These are phyloP conservation scores for Saxicola maurus DNA, from an alignment of 2,797 vertebrate species.

Conservation along the genomic window DNA sequence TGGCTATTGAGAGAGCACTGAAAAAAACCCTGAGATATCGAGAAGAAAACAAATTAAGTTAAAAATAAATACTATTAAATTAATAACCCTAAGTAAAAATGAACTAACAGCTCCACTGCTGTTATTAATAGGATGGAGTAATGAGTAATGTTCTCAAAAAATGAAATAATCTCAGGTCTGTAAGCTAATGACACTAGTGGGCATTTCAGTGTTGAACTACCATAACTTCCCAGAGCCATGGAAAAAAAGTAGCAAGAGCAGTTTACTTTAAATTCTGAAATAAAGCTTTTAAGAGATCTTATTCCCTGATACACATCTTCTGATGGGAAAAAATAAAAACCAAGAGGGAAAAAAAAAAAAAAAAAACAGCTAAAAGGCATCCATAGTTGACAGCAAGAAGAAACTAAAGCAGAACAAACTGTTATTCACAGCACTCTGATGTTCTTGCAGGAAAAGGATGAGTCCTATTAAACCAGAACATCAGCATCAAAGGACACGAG, in stretches of 20 bases:
- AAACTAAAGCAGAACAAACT: not conserved
- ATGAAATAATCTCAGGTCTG: not conserved
- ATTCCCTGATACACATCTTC: not conserved
- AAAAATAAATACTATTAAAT: not conserved
- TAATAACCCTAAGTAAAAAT: not conserved
- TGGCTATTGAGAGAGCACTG: not conserved
- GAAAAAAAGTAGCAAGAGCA: not conserved
- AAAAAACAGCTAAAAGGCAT: not conserved
- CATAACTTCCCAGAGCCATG: not conserved
- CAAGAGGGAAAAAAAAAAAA: not conserved
- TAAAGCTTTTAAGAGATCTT: not conserved
- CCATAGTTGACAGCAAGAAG: not conserved
- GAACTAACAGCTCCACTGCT: not conserved
- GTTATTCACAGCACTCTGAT: not conserved
- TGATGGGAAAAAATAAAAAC: not conserved
- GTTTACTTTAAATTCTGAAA: not conserved
- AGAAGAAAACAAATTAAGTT: not conserved
- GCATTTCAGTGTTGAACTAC: not conserved
- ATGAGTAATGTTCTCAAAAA: not conserved
- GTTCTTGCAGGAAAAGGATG: not conserved
- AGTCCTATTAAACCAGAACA: conserved; percentile 11
- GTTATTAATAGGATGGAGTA: not conserved
- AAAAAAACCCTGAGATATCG: not conserved
- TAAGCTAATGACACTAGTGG: not conserved
- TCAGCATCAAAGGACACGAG: not conserved